Base-by-base conservation (phyloP, 2,113 vertebrate genomes). In the Pardalotus punctatus region DNA sequence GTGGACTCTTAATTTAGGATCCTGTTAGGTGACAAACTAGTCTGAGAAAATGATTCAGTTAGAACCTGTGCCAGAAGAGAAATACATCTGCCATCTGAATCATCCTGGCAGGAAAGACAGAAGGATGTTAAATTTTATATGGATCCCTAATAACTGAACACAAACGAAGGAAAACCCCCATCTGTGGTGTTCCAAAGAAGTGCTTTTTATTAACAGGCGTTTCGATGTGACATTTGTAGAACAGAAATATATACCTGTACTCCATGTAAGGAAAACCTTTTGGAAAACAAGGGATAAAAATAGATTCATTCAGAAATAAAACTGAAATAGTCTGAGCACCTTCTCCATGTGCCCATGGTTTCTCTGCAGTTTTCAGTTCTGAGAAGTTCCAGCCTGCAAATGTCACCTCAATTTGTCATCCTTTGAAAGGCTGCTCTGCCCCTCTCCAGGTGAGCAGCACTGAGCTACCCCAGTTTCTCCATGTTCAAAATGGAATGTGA, bases 61-160 rank as follows among this genome's bases (percentile, higher is more conserved):
- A 35, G 66, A 74, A 77, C n/a, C 33, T 29, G 56, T 87, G 96
- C 94, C 95, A 94, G 54, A 71, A 87, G 38, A 86, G 65, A 94
- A 94, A 88, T 22, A 73, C 42, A 58, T 80, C 60, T 92, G 74
- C 74, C 14, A 18, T 53, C 54, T 83, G 82, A 93, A 76, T 95
- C 91, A 70, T 88, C 78, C 88, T 90, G 76, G 83, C 88, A 88
- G 91, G 17, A 61, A 65, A 38, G n/a, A 36, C 13, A 40, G 71
- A 35, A 79, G 82, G 82, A 70, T 83, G 79, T 90, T 77, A 60
- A 77, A 93, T 85, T 80, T 80, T 47, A 3, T 48, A 36, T 53
- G 72, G 82, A 27, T 91, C 47, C 76, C 77, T 93, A 86, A 86
- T 61, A 91, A 88, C n/a, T 42, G 29, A 64, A 38, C 76, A 38